Conservation (phyloP, 1,140 invertebrate species). For the Oryctes rhinoceros region DNA sequence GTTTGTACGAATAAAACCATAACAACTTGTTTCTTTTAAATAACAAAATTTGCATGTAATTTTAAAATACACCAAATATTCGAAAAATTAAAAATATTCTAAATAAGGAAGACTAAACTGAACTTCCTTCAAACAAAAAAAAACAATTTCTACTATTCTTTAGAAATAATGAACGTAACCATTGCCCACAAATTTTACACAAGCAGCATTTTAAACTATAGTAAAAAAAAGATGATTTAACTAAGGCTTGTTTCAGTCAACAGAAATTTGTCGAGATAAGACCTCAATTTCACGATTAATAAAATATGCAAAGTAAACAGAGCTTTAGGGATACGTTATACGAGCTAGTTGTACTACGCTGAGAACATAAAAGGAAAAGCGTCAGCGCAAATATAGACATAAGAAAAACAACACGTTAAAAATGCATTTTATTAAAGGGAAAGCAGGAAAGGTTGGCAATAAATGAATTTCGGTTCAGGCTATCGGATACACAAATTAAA, state of each 20-base stretch:
- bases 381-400: neutral
- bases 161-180: too few relatives aligned
- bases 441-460: neutral
- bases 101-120: too few relatives aligned
- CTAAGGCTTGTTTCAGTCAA: neutral
- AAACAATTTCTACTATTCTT: too few relatives aligned
- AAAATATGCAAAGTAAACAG: slow-evolving; percentile 43
- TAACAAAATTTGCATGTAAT: too few relatives aligned
- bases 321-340: neutral
- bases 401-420: neutral
- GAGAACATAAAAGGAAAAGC: neutral
- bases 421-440: neutral
- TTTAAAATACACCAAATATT: too few relatives aligned
- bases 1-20: too few relatives aligned
- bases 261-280: neutral
- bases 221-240: too few relatives aligned
- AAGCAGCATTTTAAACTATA: too few relatives aligned
- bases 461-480: neutral
- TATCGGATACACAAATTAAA: neutral
- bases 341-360: neutral
- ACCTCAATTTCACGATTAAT: slow-evolving; percentile 41
- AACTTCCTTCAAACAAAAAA: too few relatives aligned
- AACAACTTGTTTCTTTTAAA: too few relatives aligned
- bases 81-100: too few relatives aligned
- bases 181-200: too few relatives aligned